Evolutionary conservation across 1,140 invertebrate species (phyloP).

Genomic region (Agraylea sexmaculata): DNA sequence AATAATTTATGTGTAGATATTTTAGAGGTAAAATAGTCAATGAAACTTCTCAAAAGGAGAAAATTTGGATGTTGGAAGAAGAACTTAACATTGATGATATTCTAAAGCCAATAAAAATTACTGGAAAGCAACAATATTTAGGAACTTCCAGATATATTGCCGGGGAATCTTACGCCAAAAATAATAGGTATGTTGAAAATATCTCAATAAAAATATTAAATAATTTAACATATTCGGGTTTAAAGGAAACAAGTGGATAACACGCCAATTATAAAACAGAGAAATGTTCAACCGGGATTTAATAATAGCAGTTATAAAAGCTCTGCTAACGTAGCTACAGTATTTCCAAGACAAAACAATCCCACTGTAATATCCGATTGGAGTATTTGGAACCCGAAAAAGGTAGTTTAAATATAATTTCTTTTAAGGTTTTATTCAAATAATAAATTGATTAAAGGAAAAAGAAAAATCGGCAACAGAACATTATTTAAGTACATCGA

Average conservation of each 20-base stretch:
- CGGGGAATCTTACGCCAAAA: slow-evolving; percentile 8
- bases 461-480: slow-evolving; percentile 17
- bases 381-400: slow-evolving; percentile 19
- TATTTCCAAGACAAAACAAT: slow-evolving; percentile 16
- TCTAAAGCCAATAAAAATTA: slow-evolving; percentile 15
- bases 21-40: slow-evolving; percentile 20
- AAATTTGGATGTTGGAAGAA: slow-evolving; percentile 13
- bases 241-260: slow-evolving; percentile 14
- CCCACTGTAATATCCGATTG: slow-evolving; percentile 15
- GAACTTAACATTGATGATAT: slow-evolving; percentile 19
- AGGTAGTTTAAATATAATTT: slow-evolving; percentile 10
- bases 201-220: not conserved
- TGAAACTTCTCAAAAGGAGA: slow-evolving; percentile 12
- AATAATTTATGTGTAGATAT: slow-evolving; percentile 7
- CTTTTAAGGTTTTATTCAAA: not conserved
- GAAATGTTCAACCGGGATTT: slow-evolving; percentile 14
- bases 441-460: slow-evolving; percentile 12
- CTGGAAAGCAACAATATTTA: slow-evolving; percentile 15
- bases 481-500: slow-evolving; percentile 19
- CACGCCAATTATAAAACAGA: slow-evolving; percentile 17
- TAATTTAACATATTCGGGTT: not conserved
- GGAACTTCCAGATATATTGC: slow-evolving; percentile 19
- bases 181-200: not conserved
- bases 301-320: slow-evolving; percentile 16
- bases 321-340: slow-evolving; percentile 14